A percentile compares a stretch with the other conserved stretches of the same genome.
Conservation (phyloP, 2,888 invertebrate species). For the Anticlea derivata region DNA sequence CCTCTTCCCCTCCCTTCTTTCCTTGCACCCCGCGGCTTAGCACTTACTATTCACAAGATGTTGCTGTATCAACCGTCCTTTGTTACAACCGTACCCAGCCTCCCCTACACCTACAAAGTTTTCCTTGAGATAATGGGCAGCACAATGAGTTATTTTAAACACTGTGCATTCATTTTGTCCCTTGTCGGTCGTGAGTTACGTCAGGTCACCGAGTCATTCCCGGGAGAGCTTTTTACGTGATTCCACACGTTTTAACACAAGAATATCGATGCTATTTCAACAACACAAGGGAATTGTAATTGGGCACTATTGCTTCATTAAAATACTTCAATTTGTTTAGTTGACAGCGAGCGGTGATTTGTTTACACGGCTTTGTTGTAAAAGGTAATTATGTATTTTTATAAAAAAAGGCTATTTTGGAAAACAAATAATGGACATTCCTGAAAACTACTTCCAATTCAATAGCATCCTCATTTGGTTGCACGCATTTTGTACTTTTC, state of each 20-base stretch:
- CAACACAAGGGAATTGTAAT: slow-evolving; percentile 65
- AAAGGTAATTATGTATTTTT: slow-evolving; percentile 22
- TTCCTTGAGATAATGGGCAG: slow-evolving; percentile 8
- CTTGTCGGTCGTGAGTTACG: slow-evolving; percentile 27
- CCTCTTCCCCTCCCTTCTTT: no score
- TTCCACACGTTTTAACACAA: slow-evolving; percentile 46
- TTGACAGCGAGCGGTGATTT: slow-evolving; percentile 68
- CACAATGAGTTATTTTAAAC: slow-evolving; percentile 12
- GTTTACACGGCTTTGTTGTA: slow-evolving; percentile 59
- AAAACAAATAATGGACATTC: slow-evolving; percentile 24
- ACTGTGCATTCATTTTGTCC: slow-evolving; percentile 13
- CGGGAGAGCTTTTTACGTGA: slow-evolving; percentile 56
- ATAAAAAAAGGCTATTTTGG: slow-evolving; percentile 11
- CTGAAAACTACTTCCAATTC: slow-evolving; percentile 5
- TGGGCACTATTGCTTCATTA: slow-evolving; percentile 71
- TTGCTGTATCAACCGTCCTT: no score
- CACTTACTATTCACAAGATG: no score
- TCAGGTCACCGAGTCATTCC: slow-evolving; percentile 40
- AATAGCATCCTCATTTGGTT: slow-evolving; percentile 1
- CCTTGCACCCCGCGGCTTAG: no score
- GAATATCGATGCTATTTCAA: slow-evolving; percentile 59
- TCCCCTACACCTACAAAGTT: not conserved
- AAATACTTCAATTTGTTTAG: slow-evolving; percentile 72
- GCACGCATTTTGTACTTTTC: not conserved
- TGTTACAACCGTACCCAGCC: not conserved